A percentile compares a stretch with the other conserved stretches of the same genome.
Conservation (phyloP, 2,113 vertebrate genomes). For the Pterophyllum scalare region DNA sequence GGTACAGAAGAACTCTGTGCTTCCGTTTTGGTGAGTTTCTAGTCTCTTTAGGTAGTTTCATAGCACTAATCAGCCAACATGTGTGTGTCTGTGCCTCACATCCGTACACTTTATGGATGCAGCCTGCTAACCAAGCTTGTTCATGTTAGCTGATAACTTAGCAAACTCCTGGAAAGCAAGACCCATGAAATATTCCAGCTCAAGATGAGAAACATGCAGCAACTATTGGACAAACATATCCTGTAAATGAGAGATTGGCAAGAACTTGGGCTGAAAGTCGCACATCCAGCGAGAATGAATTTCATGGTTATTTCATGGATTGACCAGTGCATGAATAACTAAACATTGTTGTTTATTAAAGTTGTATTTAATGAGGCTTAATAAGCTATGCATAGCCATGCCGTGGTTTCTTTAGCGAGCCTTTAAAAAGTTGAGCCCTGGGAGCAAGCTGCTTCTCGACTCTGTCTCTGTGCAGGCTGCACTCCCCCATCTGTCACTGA, state of each 20-base stretch:
- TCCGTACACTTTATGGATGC: neutral
- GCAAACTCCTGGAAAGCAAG: no score
- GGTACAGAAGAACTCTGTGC: neutral
- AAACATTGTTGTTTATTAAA: neutral
- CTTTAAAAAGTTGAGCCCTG: conserved; percentile 63
- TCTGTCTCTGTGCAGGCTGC: conserved; percentile 23
- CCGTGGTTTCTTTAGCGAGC: conserved; percentile 39
- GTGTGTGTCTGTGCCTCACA: neutral
- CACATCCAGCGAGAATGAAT: neutral
- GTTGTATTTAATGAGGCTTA: neutral
- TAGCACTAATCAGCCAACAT: neutral
- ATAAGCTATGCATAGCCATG: neutral
- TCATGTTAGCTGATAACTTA: neutral
- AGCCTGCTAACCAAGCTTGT: neutral
- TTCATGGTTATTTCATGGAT: neutral
- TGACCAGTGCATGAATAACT: neutral
- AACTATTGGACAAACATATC: neutral
- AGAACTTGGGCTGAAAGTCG: neutral
- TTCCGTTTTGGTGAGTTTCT: neutral
- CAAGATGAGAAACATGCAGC: no score
- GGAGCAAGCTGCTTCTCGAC: conserved; percentile 45
- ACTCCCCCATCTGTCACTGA: conserved; percentile 65
- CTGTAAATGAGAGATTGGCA: neutral
- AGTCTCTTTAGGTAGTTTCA: neutral
- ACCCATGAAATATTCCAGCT: no score